Evolutionary conservation across 2,797 vertebrate species (phyloP).

Genomic region (Nannoperca obscura): DNA sequence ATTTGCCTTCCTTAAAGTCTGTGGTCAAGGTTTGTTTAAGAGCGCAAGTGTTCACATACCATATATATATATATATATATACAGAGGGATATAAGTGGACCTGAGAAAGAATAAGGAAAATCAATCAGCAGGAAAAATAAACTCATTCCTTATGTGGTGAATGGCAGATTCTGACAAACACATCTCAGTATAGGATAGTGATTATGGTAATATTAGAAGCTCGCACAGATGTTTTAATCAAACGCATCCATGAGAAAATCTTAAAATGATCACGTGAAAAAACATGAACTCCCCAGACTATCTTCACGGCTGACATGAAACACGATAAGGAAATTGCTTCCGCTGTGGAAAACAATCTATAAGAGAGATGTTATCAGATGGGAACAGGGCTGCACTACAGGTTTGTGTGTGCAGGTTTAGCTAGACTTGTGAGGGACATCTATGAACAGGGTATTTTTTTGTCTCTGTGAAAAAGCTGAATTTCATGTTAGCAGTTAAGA

Average conservation of each 20-base stretch:
- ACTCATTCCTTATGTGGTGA: neutral
- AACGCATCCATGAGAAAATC: neutral
- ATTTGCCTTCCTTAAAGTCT: neutral
- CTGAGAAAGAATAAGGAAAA: neutral
- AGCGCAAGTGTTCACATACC: no score
- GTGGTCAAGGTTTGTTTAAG: neutral
- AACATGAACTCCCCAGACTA: neutral
- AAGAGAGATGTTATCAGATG: neutral
- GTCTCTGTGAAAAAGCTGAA: neutral
- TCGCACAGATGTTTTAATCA: neutral
- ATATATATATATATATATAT: neutral
- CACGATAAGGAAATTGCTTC: neutral
- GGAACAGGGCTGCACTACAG: neutral
- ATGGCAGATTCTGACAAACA: neutral
- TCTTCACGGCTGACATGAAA: neutral
- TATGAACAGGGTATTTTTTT: neutral
- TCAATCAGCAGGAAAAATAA: neutral
- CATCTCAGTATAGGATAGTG: neutral
- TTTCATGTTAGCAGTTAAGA: neutral
- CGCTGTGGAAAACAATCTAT: slow-evolving; percentile 10
- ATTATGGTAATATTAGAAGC: neutral
- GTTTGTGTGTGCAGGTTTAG: neutral
- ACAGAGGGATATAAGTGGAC: neutral
- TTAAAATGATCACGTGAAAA: neutral
- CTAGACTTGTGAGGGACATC: neutral